Base-by-base conservation (phyloP, 2,797 vertebrate species). In the Argya squamiceps region DNA sequence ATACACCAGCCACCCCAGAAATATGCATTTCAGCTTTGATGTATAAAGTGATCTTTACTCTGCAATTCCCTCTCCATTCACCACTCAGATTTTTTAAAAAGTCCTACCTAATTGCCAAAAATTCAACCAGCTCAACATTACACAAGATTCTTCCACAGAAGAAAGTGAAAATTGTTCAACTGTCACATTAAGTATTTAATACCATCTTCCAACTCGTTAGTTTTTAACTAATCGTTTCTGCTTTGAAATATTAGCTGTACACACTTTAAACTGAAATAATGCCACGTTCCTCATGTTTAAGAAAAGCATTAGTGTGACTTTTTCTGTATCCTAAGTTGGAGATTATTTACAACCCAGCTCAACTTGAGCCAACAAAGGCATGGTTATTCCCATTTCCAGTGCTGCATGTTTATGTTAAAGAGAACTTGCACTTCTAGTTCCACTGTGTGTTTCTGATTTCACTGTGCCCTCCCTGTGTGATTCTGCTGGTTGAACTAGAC, bases 381-480 rank as follows among this genome's bases (percentile, higher is more conserved):
- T 0, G 30, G 60, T 60, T 92, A 88, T 64, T 85, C 44, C 71
- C 32, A 22, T 32, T 92, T 69, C 58, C 91, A 83, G 34, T 1
- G 60, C 56, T 41, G 82, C 49, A 5, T n/a, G 50, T 78, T 85
- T 81, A 84, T 41, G 73, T 47, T 71, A 75, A 52, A 49, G 39
- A 88, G 65, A 85, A 96, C 92, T 96, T 0, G 15, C 69, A 90
- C 90, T 94, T 96, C 96, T 86, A 50, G 93, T 96, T 97, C 93
- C 94, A 58, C 76, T 20, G 73, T 36, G 18, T 0, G 0, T 67
- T 70, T 14, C 80, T 15, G 6, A 88, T 64, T 83, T 60, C 49
- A 83, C 92, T 85, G 71, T 22, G 1, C 26, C 65, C 69, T 86
- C 73, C 55, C 82, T n/a, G 3, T 5, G 17, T 7, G 34, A 91